These are phyloP conservation scores for Helicoverpa zea DNA, from an alignment of 1,140 invertebrate genomes.

Conservation along the genomic window DNA sequence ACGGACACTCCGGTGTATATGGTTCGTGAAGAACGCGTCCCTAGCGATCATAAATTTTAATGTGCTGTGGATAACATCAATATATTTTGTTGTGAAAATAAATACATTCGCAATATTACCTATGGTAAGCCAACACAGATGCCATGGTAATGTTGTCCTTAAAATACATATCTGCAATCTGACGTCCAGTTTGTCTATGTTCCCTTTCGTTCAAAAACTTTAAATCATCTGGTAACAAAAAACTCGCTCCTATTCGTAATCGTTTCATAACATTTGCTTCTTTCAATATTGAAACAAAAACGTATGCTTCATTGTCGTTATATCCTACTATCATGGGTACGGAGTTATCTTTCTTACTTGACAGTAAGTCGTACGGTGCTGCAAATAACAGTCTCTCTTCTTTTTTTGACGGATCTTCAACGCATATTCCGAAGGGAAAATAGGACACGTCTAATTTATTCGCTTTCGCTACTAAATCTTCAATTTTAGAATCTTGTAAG, in stretches of 20 bases:
- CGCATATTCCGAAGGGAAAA: conserved; percentile 76
- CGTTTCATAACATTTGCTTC: conserved; percentile 57
- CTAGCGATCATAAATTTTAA: conserved; percentile 58
- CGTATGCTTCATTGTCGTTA: conserved; percentile 76
- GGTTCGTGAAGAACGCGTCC: conserved; percentile 74
- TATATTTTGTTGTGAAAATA: not conserved
- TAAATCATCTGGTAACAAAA: conserved; percentile 74
- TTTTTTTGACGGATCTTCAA: conserved; percentile 70
- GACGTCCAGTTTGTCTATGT: conserved; percentile 59
- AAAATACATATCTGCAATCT: conserved; percentile 75
- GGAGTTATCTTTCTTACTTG: conserved; percentile 50
- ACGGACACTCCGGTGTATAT: conserved; percentile 70
- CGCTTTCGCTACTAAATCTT: conserved; percentile 63
- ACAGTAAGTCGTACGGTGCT: conserved; percentile 63
- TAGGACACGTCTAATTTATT: conserved; percentile 70
- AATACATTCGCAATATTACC: conserved; percentile 55
- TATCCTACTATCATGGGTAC: conserved; percentile 80
- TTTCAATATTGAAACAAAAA: conserved; percentile 69
- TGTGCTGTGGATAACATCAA: no score
- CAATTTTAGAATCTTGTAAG: conserved; percentile 53
- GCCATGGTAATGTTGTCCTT: conserved; percentile 63
- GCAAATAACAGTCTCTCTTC: conserved; percentile 70
- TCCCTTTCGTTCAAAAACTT: conserved; percentile 65
- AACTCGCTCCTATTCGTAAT: conserved; percentile 57
- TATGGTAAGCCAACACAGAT: conserved; percentile 69